A percentile compares a stretch with the other conserved stretches of the same genome.
Conservation (phyloP, 2,888 invertebrate species). For the Pyrgus malvae region DNA sequence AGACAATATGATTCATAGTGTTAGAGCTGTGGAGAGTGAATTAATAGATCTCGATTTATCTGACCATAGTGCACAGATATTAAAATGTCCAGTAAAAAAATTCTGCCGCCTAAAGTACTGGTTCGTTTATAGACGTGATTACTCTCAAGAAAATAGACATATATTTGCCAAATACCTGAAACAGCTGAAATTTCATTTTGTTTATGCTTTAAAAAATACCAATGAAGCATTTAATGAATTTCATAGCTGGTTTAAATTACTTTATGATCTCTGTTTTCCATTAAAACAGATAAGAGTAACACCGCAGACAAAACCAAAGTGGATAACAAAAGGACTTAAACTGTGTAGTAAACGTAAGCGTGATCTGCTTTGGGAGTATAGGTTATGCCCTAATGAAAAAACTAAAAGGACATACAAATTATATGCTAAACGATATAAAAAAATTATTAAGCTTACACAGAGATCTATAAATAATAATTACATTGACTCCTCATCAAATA, state of each 20-base stretch:
- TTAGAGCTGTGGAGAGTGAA: not conserved
- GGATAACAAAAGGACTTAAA: not conserved
- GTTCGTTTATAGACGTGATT: not conserved
- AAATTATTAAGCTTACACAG: not conserved
- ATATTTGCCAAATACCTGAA: not conserved
- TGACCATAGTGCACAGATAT: not conserved
- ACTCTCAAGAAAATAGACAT: not conserved
- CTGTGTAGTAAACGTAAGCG: not conserved
- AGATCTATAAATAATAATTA: not conserved
- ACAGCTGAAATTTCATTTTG: not conserved
- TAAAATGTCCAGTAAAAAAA: slow-evolving; percentile 5
- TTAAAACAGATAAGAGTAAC: not conserved
- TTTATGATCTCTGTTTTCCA: slow-evolving; percentile 1
- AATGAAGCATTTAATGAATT: not conserved
- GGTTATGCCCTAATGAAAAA: not conserved
- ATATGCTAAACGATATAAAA: not conserved
- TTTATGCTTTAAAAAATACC: not conserved
- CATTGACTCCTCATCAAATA: not conserved
- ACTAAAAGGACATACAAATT: not conserved
- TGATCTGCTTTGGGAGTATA: not conserved
- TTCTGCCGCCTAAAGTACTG: not conserved
- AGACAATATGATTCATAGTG: too few relatives aligned
- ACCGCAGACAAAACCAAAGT: not conserved
- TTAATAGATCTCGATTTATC: not conserved
- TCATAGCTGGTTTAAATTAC: not conserved